Percentiles rank a stretch among this genome's conserved stretches.
Conservation (phyloP, 23 tunicate genomes). For the Phallusia fumigata region DNA sequence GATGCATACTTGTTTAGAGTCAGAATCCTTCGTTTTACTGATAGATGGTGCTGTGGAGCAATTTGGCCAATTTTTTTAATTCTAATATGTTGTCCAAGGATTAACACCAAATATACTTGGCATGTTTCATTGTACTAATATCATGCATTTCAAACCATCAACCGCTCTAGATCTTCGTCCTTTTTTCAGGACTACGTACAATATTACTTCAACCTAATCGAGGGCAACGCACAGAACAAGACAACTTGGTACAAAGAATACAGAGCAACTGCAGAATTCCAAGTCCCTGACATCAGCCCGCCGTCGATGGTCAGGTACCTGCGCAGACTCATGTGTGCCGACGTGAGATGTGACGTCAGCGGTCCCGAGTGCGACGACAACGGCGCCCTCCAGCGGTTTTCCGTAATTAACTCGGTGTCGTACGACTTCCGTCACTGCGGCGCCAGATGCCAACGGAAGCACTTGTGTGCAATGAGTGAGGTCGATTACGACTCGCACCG, state of each 20-base stretch:
- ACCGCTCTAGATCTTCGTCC: no score
- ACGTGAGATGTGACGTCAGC: conserved; percentile 4
- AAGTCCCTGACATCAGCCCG: conserved; percentile 30
- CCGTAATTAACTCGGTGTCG: conserved; percentile 27
- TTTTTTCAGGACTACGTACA: conserved; percentile 64
- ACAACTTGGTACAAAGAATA: conserved; percentile 60
- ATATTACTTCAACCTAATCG: conserved; percentile 58
- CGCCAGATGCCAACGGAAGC: conserved; percentile 13
- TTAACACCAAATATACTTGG: no score
- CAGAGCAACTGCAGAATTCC: conserved; percentile 55
- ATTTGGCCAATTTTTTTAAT: no score
- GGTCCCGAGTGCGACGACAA: conserved; percentile 8
- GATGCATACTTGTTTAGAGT: no score
- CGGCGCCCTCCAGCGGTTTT: conserved; percentile 15
- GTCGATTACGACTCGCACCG: conserved; percentile 3
- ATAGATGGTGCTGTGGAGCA: no score
- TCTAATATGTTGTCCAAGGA: no score
- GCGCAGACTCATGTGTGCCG: neutral
- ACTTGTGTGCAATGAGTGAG: conserved; percentile 22
- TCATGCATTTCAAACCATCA: no score
- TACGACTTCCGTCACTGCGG: conserved; percentile 16
- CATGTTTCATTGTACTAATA: no score
- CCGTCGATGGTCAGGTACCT: conserved; percentile 22
- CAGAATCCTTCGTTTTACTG: no score
- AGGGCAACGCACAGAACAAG: conserved; percentile 39